A percentile compares a stretch with the other conserved stretches of the same genome.
phyloP scores from a whole-genome alignment of 1,140 invertebrate species.

The Euura lappo region DNA sequence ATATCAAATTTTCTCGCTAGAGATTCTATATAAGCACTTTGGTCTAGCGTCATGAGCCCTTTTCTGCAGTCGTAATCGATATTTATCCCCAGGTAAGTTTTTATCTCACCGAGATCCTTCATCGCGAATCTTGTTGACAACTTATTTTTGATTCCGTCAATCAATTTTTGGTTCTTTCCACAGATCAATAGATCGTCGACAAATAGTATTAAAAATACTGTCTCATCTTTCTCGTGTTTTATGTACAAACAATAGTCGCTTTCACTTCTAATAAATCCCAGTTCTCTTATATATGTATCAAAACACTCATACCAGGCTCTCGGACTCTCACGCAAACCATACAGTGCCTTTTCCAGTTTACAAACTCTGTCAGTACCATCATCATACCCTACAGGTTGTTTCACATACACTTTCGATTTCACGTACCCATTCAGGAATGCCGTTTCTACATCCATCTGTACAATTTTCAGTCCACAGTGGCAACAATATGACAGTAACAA shows the following conservation, averaged over 20 bases:
- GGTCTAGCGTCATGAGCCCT: neutral
- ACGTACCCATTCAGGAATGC: conserved; percentile 35
- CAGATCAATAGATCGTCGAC: too few species aligned
- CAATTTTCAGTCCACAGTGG: conserved; percentile 20
- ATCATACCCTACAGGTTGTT: conserved; percentile 43
- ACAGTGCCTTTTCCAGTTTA: conserved; percentile 29
- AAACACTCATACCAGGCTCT: conserved; percentile 38
- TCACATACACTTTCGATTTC: conserved; percentile 46
- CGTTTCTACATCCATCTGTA: conserved; percentile 38
- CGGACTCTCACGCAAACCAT: conserved; percentile 33
- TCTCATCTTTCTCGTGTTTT: neutral
- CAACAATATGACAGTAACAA: conserved; percentile 18
- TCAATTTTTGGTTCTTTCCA: too few species aligned
- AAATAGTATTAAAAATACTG: neutral
- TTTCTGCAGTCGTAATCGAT: conserved; percentile 13
- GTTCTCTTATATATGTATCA: conserved; percentile 15
- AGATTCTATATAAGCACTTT: conserved; percentile 20
- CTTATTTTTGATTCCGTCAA: neutral
- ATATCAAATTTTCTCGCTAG: conserved; percentile 25
- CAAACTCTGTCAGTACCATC: conserved; percentile 13
- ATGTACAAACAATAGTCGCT: too few species aligned
- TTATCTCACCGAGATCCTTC: conserved; percentile 2
- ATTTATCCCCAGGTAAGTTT: neutral
- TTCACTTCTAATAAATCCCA: too few species aligned
- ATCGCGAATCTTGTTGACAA: conserved; percentile 21